Conservation (phyloP, 2,113 vertebrate species). For the Dasyprocta punctata region DNA sequence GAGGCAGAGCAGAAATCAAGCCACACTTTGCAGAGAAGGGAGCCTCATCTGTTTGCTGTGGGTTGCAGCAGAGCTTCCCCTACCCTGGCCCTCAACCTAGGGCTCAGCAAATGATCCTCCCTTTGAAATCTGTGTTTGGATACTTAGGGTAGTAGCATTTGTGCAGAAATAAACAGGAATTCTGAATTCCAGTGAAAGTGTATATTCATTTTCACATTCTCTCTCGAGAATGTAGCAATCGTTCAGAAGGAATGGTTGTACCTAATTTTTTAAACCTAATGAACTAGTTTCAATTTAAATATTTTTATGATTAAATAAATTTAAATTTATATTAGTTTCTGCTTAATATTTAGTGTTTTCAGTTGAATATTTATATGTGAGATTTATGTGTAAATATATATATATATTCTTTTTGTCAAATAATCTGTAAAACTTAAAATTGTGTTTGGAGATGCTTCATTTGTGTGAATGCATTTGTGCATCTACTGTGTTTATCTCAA, state of each 20-base stretch:
- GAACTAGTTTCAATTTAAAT: not conserved
- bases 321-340: slow-evolving; percentile 3
- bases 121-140: not conserved
- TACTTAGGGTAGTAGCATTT: not conserved
- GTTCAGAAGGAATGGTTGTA: not conserved
- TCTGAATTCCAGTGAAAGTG: not conserved
- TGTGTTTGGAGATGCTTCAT: not conserved
- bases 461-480: not conserved
- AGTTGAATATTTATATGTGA: not conserved
- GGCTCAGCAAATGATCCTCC: not conserved
- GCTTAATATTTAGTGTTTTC: slow-evolving; percentile 4
- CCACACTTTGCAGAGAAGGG: not conserved
- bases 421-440: slow-evolving; percentile 20
- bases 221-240: not conserved
- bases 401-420: not conserved
- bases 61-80: no score
- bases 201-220: not conserved
- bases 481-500: not conserved
- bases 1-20: not conserved
- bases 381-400: not conserved
- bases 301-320: not conserved
- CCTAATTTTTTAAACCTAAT: not conserved
- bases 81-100: not conserved
- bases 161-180: not conserved
- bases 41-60: not conserved